phyloP scores from a whole-genome alignment of 2,888 invertebrate species.

The Tubiluchus corallicola region DNA sequence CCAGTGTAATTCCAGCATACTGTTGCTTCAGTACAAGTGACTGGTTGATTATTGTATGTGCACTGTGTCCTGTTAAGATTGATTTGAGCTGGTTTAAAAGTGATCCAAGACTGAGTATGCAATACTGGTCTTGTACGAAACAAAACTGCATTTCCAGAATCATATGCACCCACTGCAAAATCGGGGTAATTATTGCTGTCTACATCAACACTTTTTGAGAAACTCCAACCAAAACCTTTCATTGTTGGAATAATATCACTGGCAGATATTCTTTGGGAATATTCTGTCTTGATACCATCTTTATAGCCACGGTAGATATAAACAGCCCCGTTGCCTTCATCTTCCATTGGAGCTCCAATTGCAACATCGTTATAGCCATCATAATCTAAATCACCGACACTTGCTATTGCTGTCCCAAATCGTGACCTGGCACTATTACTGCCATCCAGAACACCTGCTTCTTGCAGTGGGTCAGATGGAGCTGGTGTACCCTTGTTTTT shows the following conservation, averaged over 20 bases:
- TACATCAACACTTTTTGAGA: constrained; percentile 40
- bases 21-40: constrained; percentile 15
- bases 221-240: constrained; percentile 40
- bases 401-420: neutral
- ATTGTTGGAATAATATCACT: constrained; percentile 24
- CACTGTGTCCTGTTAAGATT: constrained; percentile 16
- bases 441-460: neutral
- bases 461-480: neutral
- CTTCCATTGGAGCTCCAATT: constrained; percentile 44
- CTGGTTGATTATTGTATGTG: constrained; percentile 9
- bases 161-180: constrained; percentile 34
- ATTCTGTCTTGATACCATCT: constrained; percentile 31
- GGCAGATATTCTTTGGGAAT: constrained; percentile 32
- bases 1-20: constrained; percentile 19
- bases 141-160: constrained; percentile 38
- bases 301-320: constrained; percentile 41
- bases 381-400: neutral
- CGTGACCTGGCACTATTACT: neutral
- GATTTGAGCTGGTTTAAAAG: constrained; percentile 28
- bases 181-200: constrained; percentile 39
- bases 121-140: constrained; percentile 28
- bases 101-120: constrained; percentile 15
- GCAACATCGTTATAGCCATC: constrained; percentile 36
- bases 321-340: constrained; percentile 38
- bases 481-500: neutral